A percentile compares a stretch with the other conserved stretches of the same genome.
These are phyloP conservation scores for Leptobrachium leishanense DNA, from an alignment of 2,113 vertebrate genomes.

Conservation along the genomic window DNA sequence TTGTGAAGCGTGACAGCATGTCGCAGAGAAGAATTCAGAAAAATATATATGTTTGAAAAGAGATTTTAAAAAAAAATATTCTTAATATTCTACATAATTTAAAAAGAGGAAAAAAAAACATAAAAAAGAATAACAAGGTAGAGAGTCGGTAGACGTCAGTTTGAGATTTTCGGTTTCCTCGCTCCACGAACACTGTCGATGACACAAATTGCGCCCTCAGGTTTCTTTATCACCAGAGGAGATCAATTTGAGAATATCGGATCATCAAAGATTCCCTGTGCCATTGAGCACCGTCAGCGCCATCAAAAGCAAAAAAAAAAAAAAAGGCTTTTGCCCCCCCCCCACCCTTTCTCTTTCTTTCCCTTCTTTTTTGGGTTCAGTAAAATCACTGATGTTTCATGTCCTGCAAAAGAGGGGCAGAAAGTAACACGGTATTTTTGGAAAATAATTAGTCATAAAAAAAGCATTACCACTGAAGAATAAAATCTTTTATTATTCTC, in stretches of 20 bases:
- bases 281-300: neutral
- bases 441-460: neutral
- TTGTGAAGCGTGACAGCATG: no score
- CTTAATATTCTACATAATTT: no score
- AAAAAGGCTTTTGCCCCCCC: no score
- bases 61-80: no score
- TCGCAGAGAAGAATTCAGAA: no score
- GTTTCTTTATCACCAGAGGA: neutral
- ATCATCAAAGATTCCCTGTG: slow-evolving; percentile 9
- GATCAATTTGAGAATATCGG: neutral
- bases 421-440: neutral
- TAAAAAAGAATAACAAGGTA: no score
- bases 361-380: neutral
- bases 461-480: neutral
- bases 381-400: neutral
- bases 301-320: slow-evolving; percentile 11
- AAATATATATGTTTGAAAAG: no score
- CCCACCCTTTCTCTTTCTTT: no score
- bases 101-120: no score
- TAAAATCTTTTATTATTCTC: no score
- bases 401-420: neutral
- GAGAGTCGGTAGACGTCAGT: no score
- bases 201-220: slow-evolving; percentile 2
- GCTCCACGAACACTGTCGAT: neutral
- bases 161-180: no score